Base-by-base conservation (phyloP, 2,888 invertebrate species). In the Galerucella calmariensis region DNA sequence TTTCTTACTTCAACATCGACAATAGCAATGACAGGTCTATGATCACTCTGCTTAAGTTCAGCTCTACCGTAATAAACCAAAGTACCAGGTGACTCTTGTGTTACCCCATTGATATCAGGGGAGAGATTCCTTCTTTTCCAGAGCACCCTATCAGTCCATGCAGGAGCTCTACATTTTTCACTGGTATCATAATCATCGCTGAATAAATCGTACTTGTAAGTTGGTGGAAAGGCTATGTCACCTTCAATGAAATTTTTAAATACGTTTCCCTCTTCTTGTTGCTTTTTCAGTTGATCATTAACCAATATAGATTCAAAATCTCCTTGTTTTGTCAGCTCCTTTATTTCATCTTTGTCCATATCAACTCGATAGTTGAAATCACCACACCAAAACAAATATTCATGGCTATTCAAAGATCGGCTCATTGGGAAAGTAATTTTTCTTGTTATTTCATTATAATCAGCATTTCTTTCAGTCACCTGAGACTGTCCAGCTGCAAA, bases 141-240 rank as follows among this genome's bases (percentile, higher is more conserved):
- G 74, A 99, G 89, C n/a, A 99, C 92, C 77, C 99, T 90, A 88
- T 99, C 99, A 0, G 99, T 99, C 98, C 98, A 99, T 5, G 99
- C 99, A 0, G 99, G 99, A 1, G 97, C 95, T 74, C 99, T 91
- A 85, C 94, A 94, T 88, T 99, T 99, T 86, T 99, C 99, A 85
- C 98, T 98, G 0, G 99, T 99, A 87, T 99, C 99, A 86, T 98
- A 99, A 88, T 99, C 98, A 86, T 99, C 97, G 83, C 97, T 98
- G 86, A 99, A 99, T 72, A 98, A 89, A 89, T 99, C 99, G 86
- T 99, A 99, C 86, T 99, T 99, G 87, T 99, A 99, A 0, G 99
- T 99, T 0, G 99, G 99, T 14, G 95, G 92, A 87, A 99, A 99
- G 62, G 91, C 92, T 48, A 98, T 93, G 69, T 94, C 93, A 0